Evolutionary conservation across 2,888 invertebrate species (phyloP).

Genomic region (Scelioninae gen. 2): DNA sequence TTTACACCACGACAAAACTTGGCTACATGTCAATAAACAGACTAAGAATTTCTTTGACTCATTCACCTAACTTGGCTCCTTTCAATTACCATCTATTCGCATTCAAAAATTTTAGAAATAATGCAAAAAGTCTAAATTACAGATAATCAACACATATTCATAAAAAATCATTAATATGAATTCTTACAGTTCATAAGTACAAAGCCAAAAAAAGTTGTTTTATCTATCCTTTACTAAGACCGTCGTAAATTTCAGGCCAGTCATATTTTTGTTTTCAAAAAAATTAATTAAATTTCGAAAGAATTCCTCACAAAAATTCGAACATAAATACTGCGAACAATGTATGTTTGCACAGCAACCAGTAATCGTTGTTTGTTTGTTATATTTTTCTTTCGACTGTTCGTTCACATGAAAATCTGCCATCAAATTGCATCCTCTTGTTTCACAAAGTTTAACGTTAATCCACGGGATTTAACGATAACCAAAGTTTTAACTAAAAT

Average conservation of each 20-base stretch:
- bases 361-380: conserved; percentile 18
- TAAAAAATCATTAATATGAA: too few species aligned
- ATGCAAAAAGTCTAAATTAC: too few species aligned
- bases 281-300: conserved; percentile 26
- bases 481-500: conserved; percentile 18
- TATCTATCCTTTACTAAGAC: not conserved
- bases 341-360: conserved; percentile 10
- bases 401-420: conserved; percentile 6
- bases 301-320: conserved; percentile 3
- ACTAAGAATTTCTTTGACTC: too few species aligned
- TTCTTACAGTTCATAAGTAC: too few species aligned
- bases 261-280: conserved; percentile 4
- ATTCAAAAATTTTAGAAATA: too few species aligned
- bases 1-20: too few species aligned
- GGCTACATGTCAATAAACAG: too few species aligned
- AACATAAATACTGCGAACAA: conserved; percentile 19
- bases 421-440: conserved; percentile 27
- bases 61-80: too few species aligned
- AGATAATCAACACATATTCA: too few species aligned
- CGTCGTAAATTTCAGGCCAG: not conserved
- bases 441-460: conserved; percentile 28
- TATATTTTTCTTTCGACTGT: conserved; percentile 33
- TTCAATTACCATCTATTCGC: too few species aligned
- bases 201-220: conserved; percentile 11
- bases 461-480: conserved; percentile 15